Percentiles rank a stretch among this genome's conserved stretches.
Evolutionary conservation across 2,888 invertebrate genomes (phyloP).

Genomic region (Xiphydria camelus): DNA sequence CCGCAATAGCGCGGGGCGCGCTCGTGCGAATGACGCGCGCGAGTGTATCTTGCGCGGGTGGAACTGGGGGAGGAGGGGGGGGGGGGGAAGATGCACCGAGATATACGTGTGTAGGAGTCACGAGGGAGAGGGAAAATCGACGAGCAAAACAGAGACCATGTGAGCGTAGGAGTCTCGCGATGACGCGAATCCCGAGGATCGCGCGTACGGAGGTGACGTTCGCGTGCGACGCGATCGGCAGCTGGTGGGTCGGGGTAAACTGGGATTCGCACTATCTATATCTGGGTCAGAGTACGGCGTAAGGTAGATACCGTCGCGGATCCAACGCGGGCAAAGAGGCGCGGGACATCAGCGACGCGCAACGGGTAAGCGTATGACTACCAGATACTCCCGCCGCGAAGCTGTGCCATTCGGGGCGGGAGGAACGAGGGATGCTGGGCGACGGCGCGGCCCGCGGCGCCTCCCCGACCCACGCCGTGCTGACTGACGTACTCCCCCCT

Average conservation of each 20-base stretch:
- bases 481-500: conserved; percentile 20
- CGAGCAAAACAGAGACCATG: conserved; percentile 31
- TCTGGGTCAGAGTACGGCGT: conserved; percentile 20
- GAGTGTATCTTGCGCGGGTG: conserved; percentile 13
- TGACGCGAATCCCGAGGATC: too few relatives aligned
- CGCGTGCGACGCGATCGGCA: too few relatives aligned
- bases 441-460: conserved; percentile 57
- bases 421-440: conserved; percentile 55
- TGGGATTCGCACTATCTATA: too few relatives aligned
- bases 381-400: conserved; percentile 49
- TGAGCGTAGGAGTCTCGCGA: too few relatives aligned
- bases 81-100: too few relatives aligned
- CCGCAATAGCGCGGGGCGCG: too few relatives aligned
- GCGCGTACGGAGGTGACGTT: too few relatives aligned
- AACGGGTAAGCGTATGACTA: conserved; percentile 56
- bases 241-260: too few relatives aligned
- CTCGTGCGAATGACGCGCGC: too few relatives aligned
- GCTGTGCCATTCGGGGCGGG: conserved; percentile 54
- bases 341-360: conserved; percentile 39
- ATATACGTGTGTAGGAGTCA: too few relatives aligned
- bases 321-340: conserved; percentile 17
- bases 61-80: conserved; percentile 11
- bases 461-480: conserved; percentile 38
- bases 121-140: too few relatives aligned
- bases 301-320: conserved; percentile 14